Conservation (phyloP, 1,140 invertebrate species). For the Drosophila leontia region DNA sequence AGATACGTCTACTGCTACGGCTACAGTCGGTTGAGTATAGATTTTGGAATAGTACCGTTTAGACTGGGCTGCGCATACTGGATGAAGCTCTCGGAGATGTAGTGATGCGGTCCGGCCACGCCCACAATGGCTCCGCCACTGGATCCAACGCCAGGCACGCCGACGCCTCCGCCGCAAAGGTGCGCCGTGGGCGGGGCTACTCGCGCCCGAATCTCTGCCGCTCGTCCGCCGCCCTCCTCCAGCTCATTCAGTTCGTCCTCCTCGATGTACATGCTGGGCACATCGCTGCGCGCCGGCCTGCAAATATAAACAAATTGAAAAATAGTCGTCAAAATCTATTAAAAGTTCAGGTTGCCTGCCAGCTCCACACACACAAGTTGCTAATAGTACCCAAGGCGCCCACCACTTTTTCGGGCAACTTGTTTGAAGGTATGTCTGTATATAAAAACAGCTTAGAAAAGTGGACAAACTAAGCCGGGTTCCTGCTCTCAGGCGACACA, state of each 20-base stretch:
- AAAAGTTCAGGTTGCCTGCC: slow-evolving; percentile 48
- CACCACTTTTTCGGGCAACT: slow-evolving; percentile 7
- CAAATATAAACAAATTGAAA: slow-evolving; percentile 23
- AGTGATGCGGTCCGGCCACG: slow-evolving; percentile 80
- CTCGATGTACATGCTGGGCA: slow-evolving; percentile 85
- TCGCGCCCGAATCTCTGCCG: slow-evolving; percentile 72
- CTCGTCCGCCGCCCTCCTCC: slow-evolving; percentile 71
- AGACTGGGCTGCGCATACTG: slow-evolving; percentile 85
- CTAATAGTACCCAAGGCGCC: slow-evolving; percentile 68
- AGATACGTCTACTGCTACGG: slow-evolving; percentile 37
- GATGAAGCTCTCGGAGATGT: slow-evolving; percentile 85
- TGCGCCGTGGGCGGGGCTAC: slow-evolving; percentile 69
- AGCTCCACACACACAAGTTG: slow-evolving; percentile 29
- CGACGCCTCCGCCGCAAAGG: slow-evolving; percentile 47
- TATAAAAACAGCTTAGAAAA: slow-evolving; percentile 29
- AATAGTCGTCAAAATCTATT: slow-evolving; percentile 58
- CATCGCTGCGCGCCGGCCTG: slow-evolving; percentile 82
- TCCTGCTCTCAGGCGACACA: slow-evolving; percentile 20
- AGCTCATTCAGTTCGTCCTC: slow-evolving; percentile 83
- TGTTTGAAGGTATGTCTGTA: slow-evolving; percentile 17
- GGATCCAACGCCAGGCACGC: slow-evolving; percentile 22
- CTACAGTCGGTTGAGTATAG: slow-evolving; percentile 83
- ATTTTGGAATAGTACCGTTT: slow-evolving; percentile 85
- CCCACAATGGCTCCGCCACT: slow-evolving; percentile 58
- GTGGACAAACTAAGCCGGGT: slow-evolving; percentile 31